Base-by-base conservation (phyloP, 1,140 invertebrate genomes). In the Brachionus koreanus region DNA sequence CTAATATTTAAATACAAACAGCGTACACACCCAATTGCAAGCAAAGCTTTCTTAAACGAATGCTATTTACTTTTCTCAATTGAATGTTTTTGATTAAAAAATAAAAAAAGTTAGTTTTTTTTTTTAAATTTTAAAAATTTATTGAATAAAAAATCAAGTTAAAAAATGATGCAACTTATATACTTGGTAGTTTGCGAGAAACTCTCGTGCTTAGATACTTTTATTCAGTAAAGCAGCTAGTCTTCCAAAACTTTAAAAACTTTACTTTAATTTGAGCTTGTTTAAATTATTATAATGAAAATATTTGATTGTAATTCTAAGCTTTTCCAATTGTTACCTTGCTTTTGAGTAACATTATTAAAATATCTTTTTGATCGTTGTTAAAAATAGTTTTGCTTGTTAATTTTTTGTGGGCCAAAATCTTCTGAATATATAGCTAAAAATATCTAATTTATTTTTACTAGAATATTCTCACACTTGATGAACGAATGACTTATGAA, bases 301-400 rank as follows among this genome's bases (percentile, higher is more conserved):
- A 6, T 25, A 57, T 19, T 57, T 57, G 49, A 23, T 57, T 19
- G 19, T 57, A 57, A 19, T 57, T 25, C 49, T 23, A 57, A 57
- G 49, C 49, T 57, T 57, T 57, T 57, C 19, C 49, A 57, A 57
- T 57, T 57, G 49, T 57, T 57, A 57, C 49, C 49, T 57, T 57
- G 49, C 16, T 57, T 57, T 57, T 57, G 49, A 57, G 49, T 16
- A 57, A 57, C n/a, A 57, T 57, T 57, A 23, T 57, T 57, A 7
- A 57, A 57, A 57, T 57, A 19, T 57, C 0, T 57, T 9, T 23
- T 19, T 23, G 19, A 19, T 19, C 49, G 19, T 57, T 19, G 49
- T 19, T 57, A 57, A 23, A 57, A 57, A 57, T 57, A 49, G 16
- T 57, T 57, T 16, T 57, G 16, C 49, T 23, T 23, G 49, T 25